phyloP scores from a whole-genome alignment of 2,797 vertebrate genomes.

The Streptopelia turtur region DNA sequence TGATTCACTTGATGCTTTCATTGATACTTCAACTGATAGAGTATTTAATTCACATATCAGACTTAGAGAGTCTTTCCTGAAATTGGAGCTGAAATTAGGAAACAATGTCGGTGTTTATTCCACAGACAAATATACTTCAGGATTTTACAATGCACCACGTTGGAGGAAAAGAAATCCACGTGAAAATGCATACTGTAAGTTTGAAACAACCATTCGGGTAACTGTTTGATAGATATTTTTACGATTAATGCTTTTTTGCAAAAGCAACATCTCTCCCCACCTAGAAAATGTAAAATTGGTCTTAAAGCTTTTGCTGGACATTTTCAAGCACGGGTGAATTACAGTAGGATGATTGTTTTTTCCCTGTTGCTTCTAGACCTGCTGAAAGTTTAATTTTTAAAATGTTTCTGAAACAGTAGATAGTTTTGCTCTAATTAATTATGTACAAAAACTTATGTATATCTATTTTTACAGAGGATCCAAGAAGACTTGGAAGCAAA shows the following conservation, averaged over 20 bases:
- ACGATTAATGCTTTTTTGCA: not conserved
- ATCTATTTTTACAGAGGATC: slow-evolving; percentile 60
- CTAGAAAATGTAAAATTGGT: not conserved
- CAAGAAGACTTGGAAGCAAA: slow-evolving; percentile 71
- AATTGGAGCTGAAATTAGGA: not conserved
- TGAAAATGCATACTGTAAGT: slow-evolving; percentile 67
- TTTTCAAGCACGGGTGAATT: not conserved
- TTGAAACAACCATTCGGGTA: slow-evolving; percentile 73
- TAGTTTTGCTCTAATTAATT: not conserved
- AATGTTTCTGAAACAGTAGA: not conserved
- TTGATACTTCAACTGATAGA: not conserved
- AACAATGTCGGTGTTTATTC: not conserved
- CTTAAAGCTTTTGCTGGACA: not conserved
- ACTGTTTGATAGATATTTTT: not conserved
- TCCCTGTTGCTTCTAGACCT: too few relatives aligned
- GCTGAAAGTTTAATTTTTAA: not conserved
- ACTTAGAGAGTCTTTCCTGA: not conserved
- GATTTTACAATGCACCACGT: slow-evolving; percentile 49
- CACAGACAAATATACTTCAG: slow-evolving; percentile 66
- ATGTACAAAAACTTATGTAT: not conserved
- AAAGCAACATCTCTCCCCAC: not conserved
- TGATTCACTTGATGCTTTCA: not conserved
- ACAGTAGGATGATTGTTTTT: not conserved
- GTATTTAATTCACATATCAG: not conserved
- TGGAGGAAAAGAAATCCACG: slow-evolving; percentile 74